Conservation (phyloP, 2,888 invertebrate genomes). For the Dascillus cervinus region DNA sequence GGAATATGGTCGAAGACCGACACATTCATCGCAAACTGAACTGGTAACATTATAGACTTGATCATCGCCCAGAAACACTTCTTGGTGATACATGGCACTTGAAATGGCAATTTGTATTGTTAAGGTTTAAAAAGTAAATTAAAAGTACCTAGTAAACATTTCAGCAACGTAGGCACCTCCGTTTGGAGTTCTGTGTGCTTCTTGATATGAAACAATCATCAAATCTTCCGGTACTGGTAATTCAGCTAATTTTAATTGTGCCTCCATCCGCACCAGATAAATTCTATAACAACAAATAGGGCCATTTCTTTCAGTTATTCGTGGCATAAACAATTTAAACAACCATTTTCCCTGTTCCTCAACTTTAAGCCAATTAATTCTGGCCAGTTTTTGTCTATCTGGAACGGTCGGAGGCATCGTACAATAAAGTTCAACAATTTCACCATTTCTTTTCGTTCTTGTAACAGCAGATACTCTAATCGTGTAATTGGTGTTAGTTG, state of each 20-base stretch:
- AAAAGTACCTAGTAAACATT: slow-evolving; percentile 61
- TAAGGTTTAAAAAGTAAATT: neutral
- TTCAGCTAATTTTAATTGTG: slow-evolving; percentile 54
- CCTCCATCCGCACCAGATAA: slow-evolving; percentile 64
- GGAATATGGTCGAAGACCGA: slow-evolving; percentile 44
- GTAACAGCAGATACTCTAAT: slow-evolving; percentile 72
- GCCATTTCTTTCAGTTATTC: slow-evolving; percentile 77
- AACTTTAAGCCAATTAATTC: slow-evolving; percentile 55
- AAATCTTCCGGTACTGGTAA: slow-evolving; percentile 63
- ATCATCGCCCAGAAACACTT: slow-evolving; percentile 69
- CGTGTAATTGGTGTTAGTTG: slow-evolving; percentile 79
- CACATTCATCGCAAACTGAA: slow-evolving; percentile 44
- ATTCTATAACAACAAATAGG: slow-evolving; percentile 82
- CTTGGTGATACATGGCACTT: slow-evolving; percentile 55
- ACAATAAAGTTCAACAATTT: slow-evolving; percentile 56
- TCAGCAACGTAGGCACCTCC: slow-evolving; percentile 80
- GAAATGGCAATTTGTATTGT: slow-evolving; percentile 12
- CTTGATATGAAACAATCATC: slow-evolving; percentile 62
- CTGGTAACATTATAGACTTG: slow-evolving; percentile 36
- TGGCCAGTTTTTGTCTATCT: slow-evolving; percentile 52
- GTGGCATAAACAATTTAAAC: slow-evolving; percentile 66
- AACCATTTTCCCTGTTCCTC: slow-evolving; percentile 60
- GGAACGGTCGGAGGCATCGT: slow-evolving; percentile 65
- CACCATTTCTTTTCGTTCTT: slow-evolving; percentile 64
- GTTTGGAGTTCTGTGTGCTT: slow-evolving; percentile 60